phyloP scores from a whole-genome alignment of 2,797 vertebrate species.

The Notolepis coatsorum region DNA sequence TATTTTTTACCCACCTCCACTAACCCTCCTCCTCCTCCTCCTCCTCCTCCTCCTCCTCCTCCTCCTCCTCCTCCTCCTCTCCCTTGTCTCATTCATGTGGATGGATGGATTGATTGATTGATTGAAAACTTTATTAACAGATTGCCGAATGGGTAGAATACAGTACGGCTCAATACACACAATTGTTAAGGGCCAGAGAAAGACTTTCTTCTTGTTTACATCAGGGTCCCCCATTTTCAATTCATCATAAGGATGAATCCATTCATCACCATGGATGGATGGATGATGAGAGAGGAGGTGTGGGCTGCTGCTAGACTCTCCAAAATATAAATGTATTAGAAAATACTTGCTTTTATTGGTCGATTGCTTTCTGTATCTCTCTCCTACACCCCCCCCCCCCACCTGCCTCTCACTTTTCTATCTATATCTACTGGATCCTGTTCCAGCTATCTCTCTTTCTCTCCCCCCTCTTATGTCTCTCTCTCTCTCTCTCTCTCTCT shows the following conservation, averaged over 20 bases:
- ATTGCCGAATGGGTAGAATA: no score
- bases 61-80: not conserved
- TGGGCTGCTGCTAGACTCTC: constrained; percentile 55
- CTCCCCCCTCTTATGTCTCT: constrained; percentile 23
- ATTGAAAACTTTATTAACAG: no score
- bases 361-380: constrained; percentile 22
- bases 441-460: constrained; percentile 8
- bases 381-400: not conserved
- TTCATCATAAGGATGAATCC: no score
- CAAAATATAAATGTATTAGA: constrained; percentile 30
- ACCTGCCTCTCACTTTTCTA: not conserved
- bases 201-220: no score
- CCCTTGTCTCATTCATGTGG: constrained; percentile 43
- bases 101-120: not conserved
- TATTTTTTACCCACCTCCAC: constrained; percentile 28
- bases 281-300: constrained; percentile 56
- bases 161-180: no score
- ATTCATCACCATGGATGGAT: no score
- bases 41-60: not conserved
- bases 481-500: not conserved
- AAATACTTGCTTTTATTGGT: constrained; percentile 26
- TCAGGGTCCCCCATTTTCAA: no score
- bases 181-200: no score
- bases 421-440: constrained; percentile 9
- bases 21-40: constrained; percentile 16